Base-by-base conservation (phyloP, 2,113 vertebrate genomes). In the Ciconia boyciana region DNA sequence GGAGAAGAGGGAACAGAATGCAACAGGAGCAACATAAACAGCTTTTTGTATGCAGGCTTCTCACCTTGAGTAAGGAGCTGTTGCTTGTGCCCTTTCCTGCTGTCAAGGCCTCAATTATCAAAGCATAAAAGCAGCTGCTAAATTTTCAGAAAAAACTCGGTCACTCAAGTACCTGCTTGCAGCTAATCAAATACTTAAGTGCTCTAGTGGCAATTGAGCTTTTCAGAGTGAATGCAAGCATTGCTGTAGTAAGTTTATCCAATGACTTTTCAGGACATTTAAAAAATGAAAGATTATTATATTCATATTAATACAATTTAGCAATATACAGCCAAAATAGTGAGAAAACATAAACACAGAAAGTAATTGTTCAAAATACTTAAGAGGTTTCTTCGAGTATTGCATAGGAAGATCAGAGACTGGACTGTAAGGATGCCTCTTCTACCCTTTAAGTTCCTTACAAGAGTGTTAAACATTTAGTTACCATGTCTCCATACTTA, bases 121-220 rank as follows among this genome's bases (percentile, higher is more conserved):
- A 86, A 92, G 58, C 46, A 91, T 26, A 86, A 57, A 74, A 78
- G 39, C 28, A 71, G 68, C 32, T 92, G 32, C 57, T 78, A 64
- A 64, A 39, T 71, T 89, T 68, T 71, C 68, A 89, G 55, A 17
- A 83, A 80, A 93, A 89, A 36, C 4, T 83, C 10, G 2, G 21
- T 39, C 13, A 1, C 41, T 89, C 34, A 84, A 89, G 77, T 57
- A 75, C n/a, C 34, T 3, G 2, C 46, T 88, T 66, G 44, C n/a
- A 90, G 66, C 41, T 83, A 66, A 89, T 75, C 46, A 92, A 58
- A 68, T 76, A 89, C 55, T 86, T 81, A 89, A 89, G 76, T 22
- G 11, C 31, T 61, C 0, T 4, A 60, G 44, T 19, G 32, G 32
- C 44, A 92, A 66, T 46, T 85, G 55, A 65, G 43, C 25, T 46